These are phyloP conservation scores for Cyanocitta stelleri DNA, from an alignment of 2,113 vertebrate species.

Conservation along the genomic window DNA sequence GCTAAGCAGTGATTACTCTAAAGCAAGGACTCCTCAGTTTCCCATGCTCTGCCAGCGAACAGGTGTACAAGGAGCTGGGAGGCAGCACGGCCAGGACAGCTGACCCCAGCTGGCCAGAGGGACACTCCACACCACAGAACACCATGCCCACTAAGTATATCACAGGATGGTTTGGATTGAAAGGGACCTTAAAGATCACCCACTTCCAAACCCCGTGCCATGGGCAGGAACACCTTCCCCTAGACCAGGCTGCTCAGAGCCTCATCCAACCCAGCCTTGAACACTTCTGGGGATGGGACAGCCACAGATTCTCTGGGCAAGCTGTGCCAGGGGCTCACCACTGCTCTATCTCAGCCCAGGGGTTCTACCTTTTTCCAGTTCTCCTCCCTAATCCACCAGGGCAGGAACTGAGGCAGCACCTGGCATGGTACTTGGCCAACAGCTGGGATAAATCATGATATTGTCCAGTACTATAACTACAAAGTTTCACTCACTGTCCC, in stretches of 20 bases:
- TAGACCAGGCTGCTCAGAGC: neutral
- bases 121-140: neutral
- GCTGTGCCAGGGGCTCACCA: neutral
- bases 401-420: neutral
- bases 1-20: neutral
- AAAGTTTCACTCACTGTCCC: neutral
- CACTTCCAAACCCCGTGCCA: neutral
- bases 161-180: neutral
- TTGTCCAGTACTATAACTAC: neutral
- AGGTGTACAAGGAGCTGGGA: neutral
- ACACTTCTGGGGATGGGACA: neutral
- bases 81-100: neutral
- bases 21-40: neutral
- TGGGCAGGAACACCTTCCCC: neutral
- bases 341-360: neutral
- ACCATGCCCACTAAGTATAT: fast-evolving
- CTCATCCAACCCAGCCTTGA: neutral
- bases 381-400: neutral
- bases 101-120: neutral
- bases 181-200: neutral
- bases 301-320: neutral
- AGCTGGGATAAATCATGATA: neutral
- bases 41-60: neutral
- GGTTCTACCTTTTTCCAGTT: neutral
- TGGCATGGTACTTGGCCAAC: neutral